These are phyloP conservation scores for Scomber colias DNA, from an alignment of 2,113 vertebrate genomes.

Conservation along the genomic window DNA sequence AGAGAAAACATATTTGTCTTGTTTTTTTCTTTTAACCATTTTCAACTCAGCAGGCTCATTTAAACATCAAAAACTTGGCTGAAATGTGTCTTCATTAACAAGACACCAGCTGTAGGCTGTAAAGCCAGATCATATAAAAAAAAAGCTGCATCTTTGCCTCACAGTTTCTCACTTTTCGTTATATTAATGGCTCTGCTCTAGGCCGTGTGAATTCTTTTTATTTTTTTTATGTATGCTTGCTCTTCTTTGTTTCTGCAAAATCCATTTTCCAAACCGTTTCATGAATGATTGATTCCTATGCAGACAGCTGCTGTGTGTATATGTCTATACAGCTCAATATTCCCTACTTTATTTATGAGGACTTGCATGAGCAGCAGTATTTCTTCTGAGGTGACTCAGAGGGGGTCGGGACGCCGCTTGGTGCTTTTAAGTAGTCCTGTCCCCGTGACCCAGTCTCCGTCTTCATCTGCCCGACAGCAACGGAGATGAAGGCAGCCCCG, in stretches of 20 bases:
- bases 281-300: not conserved
- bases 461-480: conserved; percentile 36
- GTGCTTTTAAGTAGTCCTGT: conserved; percentile 40
- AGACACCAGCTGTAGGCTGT: not conserved
- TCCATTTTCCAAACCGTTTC: not conserved
- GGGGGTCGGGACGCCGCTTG: not conserved
- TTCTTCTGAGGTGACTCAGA: conserved; percentile 20
- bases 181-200: conserved; percentile 20
- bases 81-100: not conserved
- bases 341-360: conserved; percentile 64
- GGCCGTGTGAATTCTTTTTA: not conserved
- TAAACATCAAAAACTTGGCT: conserved; percentile 1
- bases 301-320: not conserved
- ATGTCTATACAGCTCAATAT: conserved; percentile 37
- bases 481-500: not conserved
- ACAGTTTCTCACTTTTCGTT: conserved; percentile 2
- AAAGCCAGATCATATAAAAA: conserved; percentile 18
- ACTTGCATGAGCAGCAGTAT: conserved; percentile 28
- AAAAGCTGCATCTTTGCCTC: conserved; percentile 12
- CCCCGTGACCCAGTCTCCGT: conserved; percentile 56
- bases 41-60: conserved; percentile 2
- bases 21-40: not conserved
- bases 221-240: not conserved
- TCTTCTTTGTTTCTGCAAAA: not conserved
- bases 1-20: not conserved